phyloP scores from a whole-genome alignment of 2,888 invertebrate genomes.

The Trachelus troglodyta region DNA sequence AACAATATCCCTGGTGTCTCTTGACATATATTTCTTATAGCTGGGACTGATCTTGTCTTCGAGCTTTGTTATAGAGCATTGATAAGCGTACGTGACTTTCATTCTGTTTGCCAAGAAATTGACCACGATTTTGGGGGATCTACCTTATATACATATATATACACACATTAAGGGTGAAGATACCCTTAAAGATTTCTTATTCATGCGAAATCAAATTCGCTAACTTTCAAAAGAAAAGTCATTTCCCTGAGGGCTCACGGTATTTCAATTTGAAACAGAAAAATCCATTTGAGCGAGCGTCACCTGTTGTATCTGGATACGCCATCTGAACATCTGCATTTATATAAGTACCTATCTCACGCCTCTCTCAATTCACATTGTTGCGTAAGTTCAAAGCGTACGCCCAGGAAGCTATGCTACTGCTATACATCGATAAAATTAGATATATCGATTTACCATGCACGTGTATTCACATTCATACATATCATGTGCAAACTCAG shows the following conservation, averaged over 20 bases:
- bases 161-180: neutral
- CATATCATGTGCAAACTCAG: constrained; percentile 8
- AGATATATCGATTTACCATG: constrained; percentile 46
- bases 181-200: neutral
- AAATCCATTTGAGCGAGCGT: constrained; percentile 17
- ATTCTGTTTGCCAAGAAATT: neutral
- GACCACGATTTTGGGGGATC: neutral
- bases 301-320: constrained; percentile 12
- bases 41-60: neutral
- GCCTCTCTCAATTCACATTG: constrained; percentile 3
- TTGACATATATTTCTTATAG: neutral
- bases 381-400: constrained; percentile 31
- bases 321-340: constrained; percentile 37
- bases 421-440: constrained; percentile 32
- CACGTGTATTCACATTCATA: constrained; percentile 33
- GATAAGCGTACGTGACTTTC: neutral
- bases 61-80: neutral
- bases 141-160: neutral
- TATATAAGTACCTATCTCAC: constrained; percentile 29
- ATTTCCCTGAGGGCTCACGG: constrained; percentile 18
- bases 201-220: neutral
- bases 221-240: constrained; percentile 25
- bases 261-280: constrained; percentile 7
- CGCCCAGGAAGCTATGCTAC: constrained; percentile 23
- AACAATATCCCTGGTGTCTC: neutral